Evolutionary conservation across 2,113 vertebrate species (phyloP), one percentile per base, ranked within the genome.

Genomic region (Synchiropus splendidus): DNA sequence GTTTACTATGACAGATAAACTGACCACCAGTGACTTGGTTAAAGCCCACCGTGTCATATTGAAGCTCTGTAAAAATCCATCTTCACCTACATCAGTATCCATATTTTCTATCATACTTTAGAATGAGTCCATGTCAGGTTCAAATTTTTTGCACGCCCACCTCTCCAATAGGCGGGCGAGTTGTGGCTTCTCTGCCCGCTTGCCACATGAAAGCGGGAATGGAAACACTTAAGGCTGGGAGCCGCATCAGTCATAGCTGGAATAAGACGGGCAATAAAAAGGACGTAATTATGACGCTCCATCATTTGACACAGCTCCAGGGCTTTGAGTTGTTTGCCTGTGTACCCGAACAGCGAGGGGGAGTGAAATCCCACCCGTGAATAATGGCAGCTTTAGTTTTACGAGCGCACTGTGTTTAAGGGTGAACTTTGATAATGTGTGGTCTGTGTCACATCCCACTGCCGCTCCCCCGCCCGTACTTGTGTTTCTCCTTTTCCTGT

Each of bases 211-310:
- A 87, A 84, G 83, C 66, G 72, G 63, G 72, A 82, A 85, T 80
- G 80, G 81, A 82, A 85, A 82, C 70, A 77, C 75, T 85, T 83
- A 77, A 71, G 70, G 76, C 73, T 78, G 70, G 69, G 74, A 76
- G 74, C 76, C 48, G 74, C 80, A 84, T 86, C 75, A 77, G 80
- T 82, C 78, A 81, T 83, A 72, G 75, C 76, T 83, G 73, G 57
- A 85, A 83, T 77, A 79, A 81, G 81, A 83, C 67, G 78, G 72
- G 77, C 80, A 85, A 84, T 87, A 85, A 86, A 85, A 85, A 70
- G 52, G 58, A 58, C 45, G 59, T 81, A 83, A 83, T 83, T 83
- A 85, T 81, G 76, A 81, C 75, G 66, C 80, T 81, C 75, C 80
- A 79, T 83, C 76, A 83, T 84, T 83, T 81, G 81, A 83, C 78